Evolutionary conservation across 2,113 vertebrate species (phyloP).

Genomic region (Paramisgurnus dabryanus): DNA sequence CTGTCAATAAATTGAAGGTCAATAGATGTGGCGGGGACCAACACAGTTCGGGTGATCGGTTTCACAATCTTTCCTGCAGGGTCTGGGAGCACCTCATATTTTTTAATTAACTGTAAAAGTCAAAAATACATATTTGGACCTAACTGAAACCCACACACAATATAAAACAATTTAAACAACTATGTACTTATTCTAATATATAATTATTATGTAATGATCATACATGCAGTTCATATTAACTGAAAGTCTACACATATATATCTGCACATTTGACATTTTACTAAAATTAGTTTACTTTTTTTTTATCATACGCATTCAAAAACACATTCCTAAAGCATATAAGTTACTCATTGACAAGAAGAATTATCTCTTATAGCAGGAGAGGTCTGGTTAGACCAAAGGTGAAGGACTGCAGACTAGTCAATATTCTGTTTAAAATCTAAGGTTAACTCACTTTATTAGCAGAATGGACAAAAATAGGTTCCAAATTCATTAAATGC

Average conservation of each 20-base stretch:
- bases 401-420: slow-evolving; percentile 37
- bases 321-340: neutral
- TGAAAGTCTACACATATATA: too few relatives aligned
- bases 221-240: too few relatives aligned
- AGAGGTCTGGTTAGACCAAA: slow-evolving; percentile 26
- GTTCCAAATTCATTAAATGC: neutral
- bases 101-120: slow-evolving; percentile 69
- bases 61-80: slow-evolving; percentile 65
- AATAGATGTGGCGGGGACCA: slow-evolving; percentile 70
- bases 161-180: neutral
- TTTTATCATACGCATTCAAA: neutral
- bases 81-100: slow-evolving; percentile 72
- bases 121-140: neutral
- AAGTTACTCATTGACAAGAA: slow-evolving; percentile 43
- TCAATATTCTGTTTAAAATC: neutral
- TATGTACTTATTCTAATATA: too few relatives aligned
- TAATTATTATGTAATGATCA: too few relatives aligned
- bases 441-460: neutral
- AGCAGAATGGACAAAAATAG: neutral
- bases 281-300: too few relatives aligned
- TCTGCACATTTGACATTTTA: too few relatives aligned
- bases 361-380: neutral
- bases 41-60: slow-evolving; percentile 73
- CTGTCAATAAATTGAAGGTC: slow-evolving; percentile 76
- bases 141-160: too few relatives aligned